phyloP scores from a whole-genome alignment of 2,113 vertebrate genomes.

The Oncorhynchus tshawytscha region DNA sequence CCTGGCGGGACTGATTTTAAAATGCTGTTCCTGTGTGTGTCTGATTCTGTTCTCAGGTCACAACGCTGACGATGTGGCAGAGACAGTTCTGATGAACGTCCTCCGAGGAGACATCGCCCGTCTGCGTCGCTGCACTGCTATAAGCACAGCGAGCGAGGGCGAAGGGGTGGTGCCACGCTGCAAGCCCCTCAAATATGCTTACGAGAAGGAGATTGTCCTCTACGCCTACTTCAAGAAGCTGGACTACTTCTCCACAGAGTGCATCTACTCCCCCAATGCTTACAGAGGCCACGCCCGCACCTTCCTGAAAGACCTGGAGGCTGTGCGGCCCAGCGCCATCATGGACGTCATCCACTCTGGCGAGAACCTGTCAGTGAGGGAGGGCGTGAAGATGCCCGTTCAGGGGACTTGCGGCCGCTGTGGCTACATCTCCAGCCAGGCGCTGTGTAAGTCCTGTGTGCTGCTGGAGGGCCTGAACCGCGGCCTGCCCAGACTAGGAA shows the following conservation, averaged over 20 bases:
- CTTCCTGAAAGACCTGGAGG: constrained; percentile 85
- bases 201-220: constrained; percentile 92
- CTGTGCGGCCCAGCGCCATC: constrained; percentile 80
- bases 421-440: constrained; percentile 85
- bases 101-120: constrained; percentile 83
- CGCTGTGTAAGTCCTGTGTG: constrained; percentile 84
- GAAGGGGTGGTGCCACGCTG: constrained; percentile 81
- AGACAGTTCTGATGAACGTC: constrained; percentile 90
- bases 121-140: constrained; percentile 77
- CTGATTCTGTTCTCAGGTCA: constrained; percentile 70
- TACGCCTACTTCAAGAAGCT: constrained; percentile 89
- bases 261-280: constrained; percentile 86
- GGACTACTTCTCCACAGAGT: constrained; percentile 90
- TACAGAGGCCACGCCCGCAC: constrained; percentile 83
- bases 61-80: constrained; percentile 86
- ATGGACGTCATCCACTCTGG: constrained; percentile 87
- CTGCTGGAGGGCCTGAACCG: constrained; percentile 85
- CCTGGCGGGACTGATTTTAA: too few species aligned
- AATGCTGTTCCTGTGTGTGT: not conserved
- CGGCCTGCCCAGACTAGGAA: constrained; percentile 82
- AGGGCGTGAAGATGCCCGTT: constrained; percentile 77
- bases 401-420: constrained; percentile 80
- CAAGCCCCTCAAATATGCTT: constrained; percentile 87
- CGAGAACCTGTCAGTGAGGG: constrained; percentile 80
- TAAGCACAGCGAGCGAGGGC: constrained; percentile 76